A percentile compares a stretch with the other conserved stretches of the same genome.
phyloP scores from a whole-genome alignment of 2,888 invertebrate species.

The Orthonychiurus folsomi region DNA sequence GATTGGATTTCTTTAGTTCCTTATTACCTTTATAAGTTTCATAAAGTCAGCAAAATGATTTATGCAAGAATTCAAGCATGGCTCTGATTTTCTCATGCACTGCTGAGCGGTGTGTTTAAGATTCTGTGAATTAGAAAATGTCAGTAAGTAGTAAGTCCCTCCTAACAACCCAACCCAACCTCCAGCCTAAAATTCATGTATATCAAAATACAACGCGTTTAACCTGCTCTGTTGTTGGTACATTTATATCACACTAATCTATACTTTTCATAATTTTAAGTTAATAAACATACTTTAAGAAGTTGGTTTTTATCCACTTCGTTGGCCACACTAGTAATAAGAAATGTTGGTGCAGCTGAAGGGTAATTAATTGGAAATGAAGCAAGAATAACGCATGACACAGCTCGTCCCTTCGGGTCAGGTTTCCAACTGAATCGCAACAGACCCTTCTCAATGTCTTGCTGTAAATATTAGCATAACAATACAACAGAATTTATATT shows the following conservation, averaged over 20 bases:
- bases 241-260: too few species aligned
- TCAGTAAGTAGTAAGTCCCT: constrained; percentile 4
- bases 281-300: constrained; percentile 53
- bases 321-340: constrained; percentile 56
- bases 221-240: too few species aligned
- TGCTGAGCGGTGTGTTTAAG: constrained; percentile 71
- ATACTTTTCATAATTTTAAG: too few species aligned
- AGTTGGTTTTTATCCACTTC: constrained; percentile 67
- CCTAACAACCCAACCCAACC: constrained; percentile 1
- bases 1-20: constrained; percentile 2
- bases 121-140: constrained; percentile 44
- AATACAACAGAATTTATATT: not conserved
- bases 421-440: constrained; percentile 37
- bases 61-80: constrained; percentile 57
- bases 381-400: constrained; percentile 53
- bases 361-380: constrained; percentile 68
- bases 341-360: constrained; percentile 55
- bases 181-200: too few species aligned
- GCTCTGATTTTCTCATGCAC: constrained; percentile 71
- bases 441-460: constrained; percentile 32
- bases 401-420: constrained; percentile 27
- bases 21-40: constrained; percentile 35
- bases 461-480: constrained; percentile 17
- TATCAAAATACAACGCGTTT: too few species aligned
- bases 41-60: constrained; percentile 33